Conservation (phyloP, 2,113 vertebrate species). For the Bolborhynchus lineola region DNA sequence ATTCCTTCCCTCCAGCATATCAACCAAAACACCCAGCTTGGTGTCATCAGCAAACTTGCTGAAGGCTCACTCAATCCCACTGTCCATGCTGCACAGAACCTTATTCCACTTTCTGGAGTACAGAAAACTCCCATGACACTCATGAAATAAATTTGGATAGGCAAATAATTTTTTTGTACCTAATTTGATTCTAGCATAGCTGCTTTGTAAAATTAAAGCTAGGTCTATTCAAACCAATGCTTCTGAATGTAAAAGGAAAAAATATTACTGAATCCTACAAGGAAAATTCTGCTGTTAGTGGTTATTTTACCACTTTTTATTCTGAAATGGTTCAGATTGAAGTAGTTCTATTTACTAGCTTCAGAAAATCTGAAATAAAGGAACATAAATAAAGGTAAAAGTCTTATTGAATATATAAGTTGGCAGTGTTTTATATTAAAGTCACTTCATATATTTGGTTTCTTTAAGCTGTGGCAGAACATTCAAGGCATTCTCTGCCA, state of each 20-base stretch:
- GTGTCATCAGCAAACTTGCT: no score
- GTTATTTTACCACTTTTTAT: neutral
- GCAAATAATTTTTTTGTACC: neutral
- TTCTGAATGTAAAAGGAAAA: neutral
- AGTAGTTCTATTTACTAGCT: neutral
- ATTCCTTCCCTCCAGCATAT: no score
- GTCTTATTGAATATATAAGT: neutral
- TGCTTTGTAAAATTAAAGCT: neutral
- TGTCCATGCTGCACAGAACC: neutral
- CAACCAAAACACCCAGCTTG: no score
- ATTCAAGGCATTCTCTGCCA: neutral
- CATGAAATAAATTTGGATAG: neutral
- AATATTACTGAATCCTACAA: neutral
- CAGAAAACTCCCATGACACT: neutral
- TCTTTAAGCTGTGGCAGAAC: neutral
- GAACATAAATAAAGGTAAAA: neutral
- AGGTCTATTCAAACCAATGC: neutral
- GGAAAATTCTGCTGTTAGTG: neutral
- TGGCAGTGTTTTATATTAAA: neutral
- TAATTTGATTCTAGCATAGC: neutral
- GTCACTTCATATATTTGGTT: neutral
- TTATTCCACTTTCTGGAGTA: neutral
- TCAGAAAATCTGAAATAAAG: neutral
- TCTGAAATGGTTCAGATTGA: neutral
- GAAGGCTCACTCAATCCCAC: neutral